Evolutionary conservation across 2,113 vertebrate genomes (phyloP).

Genomic region (Rhegmatorhina hoffmannsi): DNA sequence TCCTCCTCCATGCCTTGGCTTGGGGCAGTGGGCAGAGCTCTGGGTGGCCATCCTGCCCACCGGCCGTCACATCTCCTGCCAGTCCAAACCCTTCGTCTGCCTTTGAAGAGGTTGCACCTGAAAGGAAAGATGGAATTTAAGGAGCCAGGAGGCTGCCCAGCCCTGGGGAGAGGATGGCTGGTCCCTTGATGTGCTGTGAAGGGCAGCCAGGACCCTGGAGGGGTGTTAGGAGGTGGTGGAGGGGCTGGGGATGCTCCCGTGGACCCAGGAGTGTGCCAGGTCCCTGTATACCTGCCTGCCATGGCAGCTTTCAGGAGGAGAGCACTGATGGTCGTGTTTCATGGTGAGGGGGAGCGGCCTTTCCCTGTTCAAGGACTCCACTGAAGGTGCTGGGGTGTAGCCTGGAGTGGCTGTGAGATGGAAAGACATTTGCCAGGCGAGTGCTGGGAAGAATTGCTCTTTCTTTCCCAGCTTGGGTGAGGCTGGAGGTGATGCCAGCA

Average conservation of each 20-base stretch:
- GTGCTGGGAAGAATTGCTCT: slow-evolving; percentile 24
- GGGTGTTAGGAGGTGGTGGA: background rate
- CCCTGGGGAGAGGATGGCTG: background rate
- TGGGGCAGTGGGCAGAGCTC: background rate
- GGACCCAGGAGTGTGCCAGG: rapidly evolving
- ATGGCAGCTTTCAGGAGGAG: background rate
- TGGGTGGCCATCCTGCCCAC: background rate
- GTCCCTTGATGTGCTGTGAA: background rate
- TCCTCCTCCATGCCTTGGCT: slow-evolving; percentile 30
- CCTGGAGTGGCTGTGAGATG: background rate
- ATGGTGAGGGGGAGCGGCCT: background rate
- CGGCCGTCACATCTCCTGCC: background rate
- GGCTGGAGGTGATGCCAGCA: slow-evolving; percentile 1
- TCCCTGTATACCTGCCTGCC: background rate
- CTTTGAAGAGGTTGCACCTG: slow-evolving; percentile 48
- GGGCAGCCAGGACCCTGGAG: background rate
- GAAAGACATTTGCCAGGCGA: background rate
- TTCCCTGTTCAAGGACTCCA: background rate
- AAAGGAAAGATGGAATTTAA: background rate
- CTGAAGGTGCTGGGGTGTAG: rapidly evolving
- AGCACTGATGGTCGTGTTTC: background rate
- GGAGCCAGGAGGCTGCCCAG: background rate
- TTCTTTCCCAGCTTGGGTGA: background rate
- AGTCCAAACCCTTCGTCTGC: background rate
- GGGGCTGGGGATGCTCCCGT: background rate